phyloP scores from a whole-genome alignment of 2,797 vertebrate species.

The Rhinatrema bivittatum region DNA sequence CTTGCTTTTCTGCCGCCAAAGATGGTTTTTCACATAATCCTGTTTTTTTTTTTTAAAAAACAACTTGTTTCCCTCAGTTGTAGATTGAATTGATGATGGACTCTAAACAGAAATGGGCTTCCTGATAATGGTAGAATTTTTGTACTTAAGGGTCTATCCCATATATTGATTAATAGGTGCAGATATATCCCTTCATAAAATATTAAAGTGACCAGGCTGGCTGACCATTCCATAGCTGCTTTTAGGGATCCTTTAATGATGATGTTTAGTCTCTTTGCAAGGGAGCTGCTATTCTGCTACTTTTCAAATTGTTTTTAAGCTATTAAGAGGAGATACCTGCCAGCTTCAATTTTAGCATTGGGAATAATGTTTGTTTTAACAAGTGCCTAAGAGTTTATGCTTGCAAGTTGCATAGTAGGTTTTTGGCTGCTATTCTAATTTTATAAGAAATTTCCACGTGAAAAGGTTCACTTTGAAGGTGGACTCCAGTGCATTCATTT shows the following conservation, averaged over 20 bases:
- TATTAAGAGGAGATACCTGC: conserved; percentile 17
- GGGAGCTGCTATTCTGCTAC: conserved; percentile 20
- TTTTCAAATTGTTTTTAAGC: conserved; percentile 33
- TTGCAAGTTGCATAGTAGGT: conserved; percentile 5
- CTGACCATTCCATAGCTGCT: conserved; percentile 23
- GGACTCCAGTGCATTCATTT: no score
- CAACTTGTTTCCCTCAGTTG: conserved; percentile 29
- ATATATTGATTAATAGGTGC: conserved; percentile 4
- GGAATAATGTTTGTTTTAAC: conserved; percentile 32
- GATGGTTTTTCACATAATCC: conserved; percentile 42
- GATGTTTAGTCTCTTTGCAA: conserved; percentile 21
- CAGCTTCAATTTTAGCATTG: conserved; percentile 27
- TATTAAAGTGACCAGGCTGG: conserved; percentile 22
- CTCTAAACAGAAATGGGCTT: conserved; percentile 10
- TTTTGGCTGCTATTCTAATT: neutral
- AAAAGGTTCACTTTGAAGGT: no score
- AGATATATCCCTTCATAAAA: conserved; percentile 29
- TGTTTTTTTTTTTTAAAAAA: conserved; percentile 53
- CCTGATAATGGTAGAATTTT: conserved; percentile 8
- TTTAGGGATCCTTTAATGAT: conserved; percentile 36
- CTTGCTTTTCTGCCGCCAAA: conserved; percentile 51
- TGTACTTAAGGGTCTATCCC: conserved; percentile 14
- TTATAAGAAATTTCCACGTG: no score
- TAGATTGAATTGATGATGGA: conserved; percentile 23
- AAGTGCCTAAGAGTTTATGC: conserved; percentile 22